Evolutionary conservation across 1,140 invertebrate genomes (phyloP).

Genomic region (Drosophila kohkoa): DNA sequence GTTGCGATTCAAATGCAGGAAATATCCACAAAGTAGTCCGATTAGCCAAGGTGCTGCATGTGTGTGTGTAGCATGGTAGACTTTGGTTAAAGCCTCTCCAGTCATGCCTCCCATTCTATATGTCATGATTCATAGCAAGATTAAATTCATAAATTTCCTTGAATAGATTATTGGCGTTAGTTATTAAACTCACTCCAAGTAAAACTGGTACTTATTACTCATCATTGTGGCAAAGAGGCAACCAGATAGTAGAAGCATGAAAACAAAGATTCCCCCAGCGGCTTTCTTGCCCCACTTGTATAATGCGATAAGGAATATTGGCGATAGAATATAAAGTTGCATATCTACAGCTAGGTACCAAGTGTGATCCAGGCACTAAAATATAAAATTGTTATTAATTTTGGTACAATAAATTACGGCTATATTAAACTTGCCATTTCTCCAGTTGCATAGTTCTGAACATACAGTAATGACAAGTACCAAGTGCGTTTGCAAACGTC

Average conservation of each 20-base stretch:
- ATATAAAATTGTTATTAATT: background rate
- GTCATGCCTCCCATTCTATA: slow-evolving; percentile 16
- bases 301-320: slow-evolving; percentile 88
- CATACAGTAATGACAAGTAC: slow-evolving; percentile 60
- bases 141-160: background rate
- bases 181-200: slow-evolving; percentile 32
- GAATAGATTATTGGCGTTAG: background rate
- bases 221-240: slow-evolving; percentile 60
- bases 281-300: slow-evolving; percentile 35
- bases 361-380: slow-evolving; percentile 93
- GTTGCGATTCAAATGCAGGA: slow-evolving; percentile 51
- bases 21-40: slow-evolving; percentile 68
- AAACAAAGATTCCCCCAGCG: slow-evolving; percentile 42
- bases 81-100: slow-evolving; percentile 10
- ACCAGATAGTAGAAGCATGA: slow-evolving; percentile 48
- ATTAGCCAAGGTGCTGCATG: slow-evolving; percentile 73
- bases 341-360: slow-evolving; percentile 96
- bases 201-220: slow-evolving; percentile 44
- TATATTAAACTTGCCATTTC: slow-evolving; percentile 35
- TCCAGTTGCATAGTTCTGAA: slow-evolving; percentile 63
- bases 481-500: slow-evolving; percentile 62
- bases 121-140: slow-evolving; percentile 85
- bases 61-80: slow-evolving; percentile 60
- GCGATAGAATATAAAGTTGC: slow-evolving; percentile 92
- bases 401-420: too few species aligned